Conservation (phyloP, 1,140 invertebrate genomes). For the Notospermus geniculatus region DNA sequence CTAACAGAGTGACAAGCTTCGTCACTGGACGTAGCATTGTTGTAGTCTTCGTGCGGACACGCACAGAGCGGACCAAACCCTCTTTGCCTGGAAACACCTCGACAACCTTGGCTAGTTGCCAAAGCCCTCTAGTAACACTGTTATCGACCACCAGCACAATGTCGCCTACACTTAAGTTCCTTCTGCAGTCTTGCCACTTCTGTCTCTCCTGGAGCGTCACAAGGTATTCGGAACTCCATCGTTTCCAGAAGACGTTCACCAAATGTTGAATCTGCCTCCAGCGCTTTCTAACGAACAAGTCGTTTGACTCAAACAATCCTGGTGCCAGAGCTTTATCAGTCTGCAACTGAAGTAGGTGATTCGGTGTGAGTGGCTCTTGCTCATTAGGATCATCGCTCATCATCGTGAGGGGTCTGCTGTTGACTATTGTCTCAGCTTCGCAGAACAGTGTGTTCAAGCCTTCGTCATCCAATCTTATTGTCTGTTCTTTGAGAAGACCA, state of each 20-base stretch:
- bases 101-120: neutral
- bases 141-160: slow-evolving; percentile 4
- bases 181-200: neutral
- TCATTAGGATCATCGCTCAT: neutral
- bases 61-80: slow-evolving; percentile 4
- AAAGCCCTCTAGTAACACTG: neutral
- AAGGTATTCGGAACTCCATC: slow-evolving; percentile 6
- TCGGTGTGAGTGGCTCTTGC: neutral
- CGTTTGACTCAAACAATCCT: neutral
- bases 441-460: no score
- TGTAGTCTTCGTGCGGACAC: neutral
- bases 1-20: no score
- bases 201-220: neutral
- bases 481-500: neutral
- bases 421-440: slow-evolving; percentile 8
- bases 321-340: neutral
- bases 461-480: no score
- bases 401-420: slow-evolving; percentile 1
- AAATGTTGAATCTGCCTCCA: neutral
- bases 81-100: slow-evolving; percentile 5
- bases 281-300: neutral
- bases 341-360: slow-evolving; percentile 2
- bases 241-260: slow-evolving; percentile 1
- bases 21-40: no score
- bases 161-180: slow-evolving; percentile 3